phyloP scores from a whole-genome alignment of 2,113 vertebrate species.

The Epinephelus lanceolatus region DNA sequence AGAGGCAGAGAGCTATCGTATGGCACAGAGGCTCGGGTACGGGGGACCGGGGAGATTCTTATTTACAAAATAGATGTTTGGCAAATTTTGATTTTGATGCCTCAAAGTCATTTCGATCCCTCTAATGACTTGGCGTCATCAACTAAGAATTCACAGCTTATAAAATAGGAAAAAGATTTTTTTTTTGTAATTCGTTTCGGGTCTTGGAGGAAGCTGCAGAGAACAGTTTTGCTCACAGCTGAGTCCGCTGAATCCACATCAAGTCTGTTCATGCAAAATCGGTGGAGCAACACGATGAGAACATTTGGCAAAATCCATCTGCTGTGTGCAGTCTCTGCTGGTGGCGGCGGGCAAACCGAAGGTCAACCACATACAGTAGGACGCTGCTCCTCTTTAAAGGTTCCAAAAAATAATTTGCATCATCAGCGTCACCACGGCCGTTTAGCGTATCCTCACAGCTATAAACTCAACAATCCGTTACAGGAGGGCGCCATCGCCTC shows the following conservation, averaged over 20 bases:
- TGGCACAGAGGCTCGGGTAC: slow-evolving; percentile 78
- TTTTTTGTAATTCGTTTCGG: slow-evolving; percentile 24
- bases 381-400: slow-evolving; percentile 58
- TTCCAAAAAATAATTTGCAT: slow-evolving; percentile 68
- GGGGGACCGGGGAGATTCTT: slow-evolving; percentile 68
- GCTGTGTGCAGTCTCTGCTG: slow-evolving; percentile 67
- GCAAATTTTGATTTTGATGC: slow-evolving; percentile 70
- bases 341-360: slow-evolving; percentile 55
- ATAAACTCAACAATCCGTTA: slow-evolving; percentile 38
- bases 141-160: slow-evolving; percentile 74
- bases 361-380: slow-evolving; percentile 46
- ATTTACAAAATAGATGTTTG: slow-evolving; percentile 83
- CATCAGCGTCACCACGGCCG: slow-evolving; percentile 46
- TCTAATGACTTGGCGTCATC: slow-evolving; percentile 44
- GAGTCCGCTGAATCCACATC: slow-evolving; percentile 63
- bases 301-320: slow-evolving; percentile 73
- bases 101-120: slow-evolving; percentile 53
- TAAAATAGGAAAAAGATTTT: slow-evolving; percentile 63
- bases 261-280: slow-evolving; percentile 75
- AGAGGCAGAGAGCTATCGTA: slow-evolving; percentile 74
- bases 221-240: slow-evolving; percentile 62
- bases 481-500: slow-evolving; percentile 37
- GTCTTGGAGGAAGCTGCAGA: slow-evolving; percentile 52
- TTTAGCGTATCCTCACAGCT: slow-evolving; percentile 45
- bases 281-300: slow-evolving; percentile 55